Percentiles rank a stretch among this genome's conserved stretches.
Evolutionary conservation across 2,113 vertebrate species (phyloP).

Genomic region (Gasterosteus nipponicus): DNA sequence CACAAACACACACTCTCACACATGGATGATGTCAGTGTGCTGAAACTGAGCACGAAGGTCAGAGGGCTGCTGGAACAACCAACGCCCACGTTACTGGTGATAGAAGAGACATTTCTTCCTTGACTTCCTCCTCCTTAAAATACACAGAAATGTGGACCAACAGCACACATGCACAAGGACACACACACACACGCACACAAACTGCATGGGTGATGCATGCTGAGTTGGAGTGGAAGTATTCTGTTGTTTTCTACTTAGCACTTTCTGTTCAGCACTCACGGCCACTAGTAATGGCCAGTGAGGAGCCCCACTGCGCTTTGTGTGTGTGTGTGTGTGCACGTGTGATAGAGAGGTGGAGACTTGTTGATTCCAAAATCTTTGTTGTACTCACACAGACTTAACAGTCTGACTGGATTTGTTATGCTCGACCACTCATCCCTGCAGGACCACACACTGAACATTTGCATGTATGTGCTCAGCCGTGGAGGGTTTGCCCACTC

Average conservation of each 20-base stretch:
- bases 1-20: not conserved
- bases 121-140: constrained; percentile 11
- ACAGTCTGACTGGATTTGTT: constrained; percentile 18
- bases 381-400: constrained; percentile 17
- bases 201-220: constrained; percentile 57
- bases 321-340: constrained; percentile 21
- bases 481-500: constrained; percentile 9
- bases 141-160: constrained; percentile 6
- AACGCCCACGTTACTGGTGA: constrained; percentile 47
- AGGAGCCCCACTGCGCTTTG: constrained; percentile 47
- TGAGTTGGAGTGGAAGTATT: constrained; percentile 59
- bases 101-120: constrained; percentile 43
- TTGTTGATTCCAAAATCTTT: constrained; percentile 41
- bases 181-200: constrained; percentile 1
- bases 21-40: constrained; percentile 64
- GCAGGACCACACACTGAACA: not conserved
- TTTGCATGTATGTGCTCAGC: constrained; percentile 24
- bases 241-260: constrained; percentile 73
- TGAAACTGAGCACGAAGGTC: constrained; percentile 75
- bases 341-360: not conserved
- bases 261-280: constrained; percentile 63
- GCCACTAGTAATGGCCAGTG: constrained; percentile 71
- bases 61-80: constrained; percentile 51
- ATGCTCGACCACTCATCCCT: constrained; percentile 25
- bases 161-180: not conserved